Conservation (phyloP, 1,140 invertebrate genomes). For the Drosophila sturtevanti region DNA sequence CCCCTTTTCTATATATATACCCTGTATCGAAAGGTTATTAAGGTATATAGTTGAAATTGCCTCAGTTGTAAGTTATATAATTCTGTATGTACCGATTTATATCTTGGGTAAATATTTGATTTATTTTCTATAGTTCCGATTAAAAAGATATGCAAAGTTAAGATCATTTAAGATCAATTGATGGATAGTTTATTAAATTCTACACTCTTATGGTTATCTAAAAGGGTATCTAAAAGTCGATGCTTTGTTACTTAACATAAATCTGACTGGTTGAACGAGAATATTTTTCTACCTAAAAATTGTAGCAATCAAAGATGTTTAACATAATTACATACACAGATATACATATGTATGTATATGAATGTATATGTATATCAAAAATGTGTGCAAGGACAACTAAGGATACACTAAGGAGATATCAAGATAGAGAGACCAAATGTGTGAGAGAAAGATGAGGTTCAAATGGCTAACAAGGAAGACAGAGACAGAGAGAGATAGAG, state of each 20-base stretch:
- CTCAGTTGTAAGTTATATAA: no score
- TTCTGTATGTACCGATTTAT: no score
- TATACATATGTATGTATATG: not conserved
- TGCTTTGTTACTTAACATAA: not conserved
- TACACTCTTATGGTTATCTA: not conserved
- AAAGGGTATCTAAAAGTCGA: not conserved
- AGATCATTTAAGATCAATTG: no score
- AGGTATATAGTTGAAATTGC: not conserved
- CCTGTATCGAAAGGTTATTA: not conserved
- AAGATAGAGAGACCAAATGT: constrained; percentile 21
- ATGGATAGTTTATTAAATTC: no score
- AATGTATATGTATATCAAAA: constrained; percentile 5
- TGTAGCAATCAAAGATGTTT: constrained; percentile 60
- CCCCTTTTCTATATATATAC: constrained; percentile 14
- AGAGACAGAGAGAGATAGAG: not conserved
- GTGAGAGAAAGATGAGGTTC: not conserved
- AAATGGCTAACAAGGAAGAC: not conserved
- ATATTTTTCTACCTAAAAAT: constrained; percentile 47
- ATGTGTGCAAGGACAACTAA: constrained; percentile 46
- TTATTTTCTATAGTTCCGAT: no score
- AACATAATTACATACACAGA: constrained; percentile 58
- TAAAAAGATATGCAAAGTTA: no score
- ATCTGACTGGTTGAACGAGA: constrained; percentile 1
- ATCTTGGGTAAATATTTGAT: no score
- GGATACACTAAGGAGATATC: constrained; percentile 19